Base-by-base conservation (phyloP, 2,888 invertebrate genomes). In the Copidosoma aretas region DNA sequence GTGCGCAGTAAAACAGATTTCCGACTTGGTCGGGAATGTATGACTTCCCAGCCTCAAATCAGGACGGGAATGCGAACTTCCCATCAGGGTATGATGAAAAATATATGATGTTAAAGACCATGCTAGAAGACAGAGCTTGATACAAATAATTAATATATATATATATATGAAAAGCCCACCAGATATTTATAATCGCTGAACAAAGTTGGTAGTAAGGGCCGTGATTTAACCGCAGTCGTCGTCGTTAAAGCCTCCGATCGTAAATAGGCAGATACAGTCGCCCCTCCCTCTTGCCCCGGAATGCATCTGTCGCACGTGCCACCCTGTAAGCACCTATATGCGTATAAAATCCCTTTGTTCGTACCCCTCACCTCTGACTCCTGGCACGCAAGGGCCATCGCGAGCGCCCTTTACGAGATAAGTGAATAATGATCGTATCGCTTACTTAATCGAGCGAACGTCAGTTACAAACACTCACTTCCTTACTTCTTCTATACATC, bases 281-380 rank as follows among this genome's bases (percentile, higher is more conserved):
- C 62, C 32, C 54, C 24, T 25, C 21, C 22, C 54, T 10, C 24
- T 4, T 3, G 21, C 19, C 32, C 8, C 8, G 10, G 5, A 3
- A 8, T 58, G 3, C 43, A 39, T n/a, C 25, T 17, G 10, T 24
- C 43, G 2, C 32, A 10, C 54, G 24, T 43, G 15, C n/a, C 1
- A 21, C 32, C 19, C 8, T 3, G 19, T 10, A 8, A 41, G 3
- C 22, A 8, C 59, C 24, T 24, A 8, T 12, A 0, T 71, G 74
- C 71, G 73, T 67, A 70, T 74, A 73, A 73, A 73, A 74, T 46
- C 69, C 69, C 73, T 76, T 68, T 65, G 70, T 61, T 67, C 51
- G 49, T 39, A 60, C 43, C 41, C 52, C 60, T 62, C 43, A 32
- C 52, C 60, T 62, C 68, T 60, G 53, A 3, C 8, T 12, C 43